Percentiles rank a stretch among this genome's conserved stretches.
Conservation (phyloP, 2,888 invertebrate genomes). For the Synergus laeviventris region DNA sequence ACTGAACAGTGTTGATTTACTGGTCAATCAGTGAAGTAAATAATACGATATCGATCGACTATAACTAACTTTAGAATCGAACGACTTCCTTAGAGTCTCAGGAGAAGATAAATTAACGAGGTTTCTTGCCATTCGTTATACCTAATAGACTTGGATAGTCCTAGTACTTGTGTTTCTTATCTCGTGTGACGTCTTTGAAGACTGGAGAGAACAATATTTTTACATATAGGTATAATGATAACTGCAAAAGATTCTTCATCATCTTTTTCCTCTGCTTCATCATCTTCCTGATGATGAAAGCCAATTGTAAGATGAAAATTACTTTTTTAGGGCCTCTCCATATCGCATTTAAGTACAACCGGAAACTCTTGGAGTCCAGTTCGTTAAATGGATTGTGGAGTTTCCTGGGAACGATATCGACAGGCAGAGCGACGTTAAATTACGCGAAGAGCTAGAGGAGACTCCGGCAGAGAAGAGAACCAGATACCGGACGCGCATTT, state of each 20-base stretch:
- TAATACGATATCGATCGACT: conserved; percentile 41
- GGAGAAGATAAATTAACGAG: conserved; percentile 41
- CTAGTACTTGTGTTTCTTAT: conserved; percentile 6
- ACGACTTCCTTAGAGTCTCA: conserved; percentile 21
- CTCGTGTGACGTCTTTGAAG: background rate
- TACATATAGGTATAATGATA: background rate
- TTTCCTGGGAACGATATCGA: conserved; percentile 57
- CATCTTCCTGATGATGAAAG: conserved; percentile 15
- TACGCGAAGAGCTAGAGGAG: conserved; percentile 52
- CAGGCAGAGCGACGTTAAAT: conserved; percentile 56
- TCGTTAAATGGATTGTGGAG: conserved; percentile 52
- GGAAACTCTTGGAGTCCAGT: conserved; percentile 55
- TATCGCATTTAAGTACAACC: conserved; percentile 44
- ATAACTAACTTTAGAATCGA: conserved; percentile 23
- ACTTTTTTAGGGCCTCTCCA: background rate
- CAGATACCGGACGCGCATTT: conserved; percentile 64
- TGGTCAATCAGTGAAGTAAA: conserved; percentile 43
- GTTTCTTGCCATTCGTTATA: conserved; percentile 44
- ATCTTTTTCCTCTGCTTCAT: too few species aligned
- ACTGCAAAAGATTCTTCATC: background rate
- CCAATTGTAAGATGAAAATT: background rate
- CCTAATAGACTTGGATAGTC: conserved; percentile 43
- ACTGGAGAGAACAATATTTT: background rate
- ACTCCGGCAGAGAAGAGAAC: conserved; percentile 50
- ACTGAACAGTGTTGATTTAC: conserved; percentile 48